These are phyloP conservation scores for Zapus hudsonius DNA, from an alignment of 2,113 vertebrate species.

Conservation along the genomic window DNA sequence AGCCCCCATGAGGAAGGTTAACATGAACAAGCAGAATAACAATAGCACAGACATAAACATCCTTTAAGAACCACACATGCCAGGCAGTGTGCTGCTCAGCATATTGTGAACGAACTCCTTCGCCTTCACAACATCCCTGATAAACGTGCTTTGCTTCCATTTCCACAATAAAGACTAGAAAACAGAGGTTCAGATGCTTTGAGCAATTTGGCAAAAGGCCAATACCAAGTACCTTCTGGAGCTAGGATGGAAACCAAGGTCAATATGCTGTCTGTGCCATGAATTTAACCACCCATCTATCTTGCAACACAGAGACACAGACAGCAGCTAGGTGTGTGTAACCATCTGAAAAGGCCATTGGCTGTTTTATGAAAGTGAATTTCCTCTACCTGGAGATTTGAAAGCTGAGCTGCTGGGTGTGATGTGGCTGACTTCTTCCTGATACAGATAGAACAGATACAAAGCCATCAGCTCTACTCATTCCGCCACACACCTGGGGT, in stretches of 20 bases:
- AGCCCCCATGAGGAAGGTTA: background rate
- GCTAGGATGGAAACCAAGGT: background rate
- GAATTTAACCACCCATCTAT: background rate
- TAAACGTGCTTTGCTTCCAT: background rate
- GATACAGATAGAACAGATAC: background rate
- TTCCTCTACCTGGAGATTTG: background rate
- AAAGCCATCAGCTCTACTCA: background rate
- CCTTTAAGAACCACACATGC: background rate
- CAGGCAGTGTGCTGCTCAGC: background rate
- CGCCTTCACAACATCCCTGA: background rate
- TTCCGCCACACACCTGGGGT: background rate
- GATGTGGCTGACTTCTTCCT: background rate
- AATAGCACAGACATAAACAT: background rate
- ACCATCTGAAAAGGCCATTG: background rate
- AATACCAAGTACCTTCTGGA: background rate
- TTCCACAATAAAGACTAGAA: constrained; percentile 54
- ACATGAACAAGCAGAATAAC: background rate
- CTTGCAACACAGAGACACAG: background rate
- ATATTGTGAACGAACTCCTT: background rate
- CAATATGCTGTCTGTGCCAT: background rate
- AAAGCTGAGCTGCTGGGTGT: background rate
- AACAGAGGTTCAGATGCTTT: background rate
- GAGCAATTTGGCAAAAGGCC: background rate
- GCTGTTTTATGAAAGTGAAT: background rate
- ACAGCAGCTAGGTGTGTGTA: background rate